Evolutionary conservation across 2,113 vertebrate genomes (phyloP), one percentile per base, ranked within the genome.

Genomic region (Anas platyrhynchos): DNA sequence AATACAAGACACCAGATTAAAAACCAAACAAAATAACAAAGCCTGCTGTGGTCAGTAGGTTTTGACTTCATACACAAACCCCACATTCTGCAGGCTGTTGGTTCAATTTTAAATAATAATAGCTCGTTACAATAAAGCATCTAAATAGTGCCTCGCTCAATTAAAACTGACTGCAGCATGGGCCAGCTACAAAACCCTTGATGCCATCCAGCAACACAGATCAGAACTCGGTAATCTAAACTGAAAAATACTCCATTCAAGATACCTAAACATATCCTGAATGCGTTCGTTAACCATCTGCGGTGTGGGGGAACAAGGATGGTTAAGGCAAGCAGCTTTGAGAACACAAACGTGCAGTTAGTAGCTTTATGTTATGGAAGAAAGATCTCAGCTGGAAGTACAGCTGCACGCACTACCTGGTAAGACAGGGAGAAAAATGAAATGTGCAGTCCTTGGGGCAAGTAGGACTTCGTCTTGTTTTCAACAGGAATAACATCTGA

Each of bases 101-200:
- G 18, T 83, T 32, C 21, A 44, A 55, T 69, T 54, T 44, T 55
- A 93, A 78, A 74, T 38, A 48, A 43, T 43, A 48, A 41, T 69
- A 86, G 41, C 20, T 69, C 73, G 11, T 31, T 77, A 73, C 54
- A 46, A 15, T 29, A 50, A 56, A 26, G 23, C 22, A 59, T n/a
- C 32, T 27, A 59, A 26, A 75, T 32, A 58, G 32, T n/a, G 16
- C 11, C 31, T 1, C 58, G 32, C 22, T 72, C 16, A 66, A 44
- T 21, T 48, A 27, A 6, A 80, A 80, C 0, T 56, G 44, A 88
- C 0, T 65, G 36, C 32, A 71, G 46, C 18, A 71, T 10, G 13
- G 22, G 43, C 11, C 32, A 80, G 38, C 50, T 79, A 43, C 17
- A 38, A 68, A 63, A 83, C 12, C 43, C 50, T 79, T 88, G 32